Conservation (phyloP, 2,797 vertebrate species). For the Anisognathus igniventris region DNA sequence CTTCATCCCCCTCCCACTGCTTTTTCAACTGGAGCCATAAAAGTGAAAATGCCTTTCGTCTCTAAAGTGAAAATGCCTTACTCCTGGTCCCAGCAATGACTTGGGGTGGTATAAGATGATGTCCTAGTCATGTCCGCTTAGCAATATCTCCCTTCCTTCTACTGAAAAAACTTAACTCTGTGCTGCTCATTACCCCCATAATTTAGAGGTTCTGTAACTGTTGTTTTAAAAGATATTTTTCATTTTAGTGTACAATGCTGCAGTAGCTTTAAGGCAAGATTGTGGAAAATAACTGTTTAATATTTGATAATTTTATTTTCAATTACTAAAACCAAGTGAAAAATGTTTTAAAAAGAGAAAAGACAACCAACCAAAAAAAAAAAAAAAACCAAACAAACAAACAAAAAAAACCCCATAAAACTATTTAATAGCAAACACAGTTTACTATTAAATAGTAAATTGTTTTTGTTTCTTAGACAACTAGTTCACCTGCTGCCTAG, state of each 20-base stretch:
- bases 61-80: background rate
- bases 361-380: too few species aligned
- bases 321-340: background rate
- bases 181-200: too few species aligned
- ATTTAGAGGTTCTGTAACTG: background rate
- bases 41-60: too few species aligned
- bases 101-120: background rate
- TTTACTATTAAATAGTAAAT: too few species aligned
- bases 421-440: accelerated
- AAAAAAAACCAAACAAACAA: background rate
- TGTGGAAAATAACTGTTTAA: background rate
- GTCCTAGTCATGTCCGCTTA: accelerated
- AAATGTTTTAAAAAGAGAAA: background rate
- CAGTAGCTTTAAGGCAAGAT: background rate
- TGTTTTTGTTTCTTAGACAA: background rate
- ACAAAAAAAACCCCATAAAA: background rate
- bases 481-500: background rate
- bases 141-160: background rate
- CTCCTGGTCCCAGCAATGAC: accelerated
- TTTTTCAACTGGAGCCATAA: background rate
- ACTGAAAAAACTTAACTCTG: background rate
- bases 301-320: background rate
- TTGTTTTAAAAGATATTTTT: background rate
- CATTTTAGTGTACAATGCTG: background rate
- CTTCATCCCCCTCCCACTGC: accelerated